A percentile compares a stretch with the other conserved stretches of the same genome.
Evolutionary conservation across 2,888 invertebrate genomes (phyloP).

Genomic region (Nephrotoma appendiculata): DNA sequence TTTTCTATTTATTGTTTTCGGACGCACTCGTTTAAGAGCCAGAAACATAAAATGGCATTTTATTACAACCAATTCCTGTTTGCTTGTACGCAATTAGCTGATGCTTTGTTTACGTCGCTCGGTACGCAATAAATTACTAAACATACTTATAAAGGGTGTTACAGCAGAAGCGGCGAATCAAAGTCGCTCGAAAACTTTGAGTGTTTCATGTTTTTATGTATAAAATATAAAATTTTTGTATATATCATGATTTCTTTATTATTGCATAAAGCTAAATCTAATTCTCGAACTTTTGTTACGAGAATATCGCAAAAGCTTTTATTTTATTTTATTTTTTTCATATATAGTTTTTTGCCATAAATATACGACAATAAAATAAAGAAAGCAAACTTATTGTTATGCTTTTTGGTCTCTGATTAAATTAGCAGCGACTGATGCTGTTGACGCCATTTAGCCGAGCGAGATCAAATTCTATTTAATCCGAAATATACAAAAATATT

Average conservation of each 20-base stretch:
- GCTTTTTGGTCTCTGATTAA: background rate
- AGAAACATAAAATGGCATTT: no score
- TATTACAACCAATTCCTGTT: no score
- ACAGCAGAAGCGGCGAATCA: no score
- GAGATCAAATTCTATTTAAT: background rate
- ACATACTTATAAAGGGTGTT: no score
- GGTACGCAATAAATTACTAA: no score
- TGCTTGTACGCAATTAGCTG: no score
- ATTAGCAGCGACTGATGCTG: background rate
- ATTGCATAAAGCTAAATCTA: background rate
- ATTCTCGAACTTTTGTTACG: background rate
- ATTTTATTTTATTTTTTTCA: no score
- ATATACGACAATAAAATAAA: background rate
- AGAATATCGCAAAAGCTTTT: background rate
- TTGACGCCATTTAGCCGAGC: background rate
- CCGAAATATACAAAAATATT: background rate
- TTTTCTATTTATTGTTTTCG: background rate
- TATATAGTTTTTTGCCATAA: background rate
- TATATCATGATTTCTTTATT: background rate
- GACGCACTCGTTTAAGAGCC: background rate
- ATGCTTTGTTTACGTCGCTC: no score
- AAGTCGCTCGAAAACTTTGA: no score
- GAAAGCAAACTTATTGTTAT: background rate
- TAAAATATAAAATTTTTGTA: background rate
- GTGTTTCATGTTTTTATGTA: no score